Conservation (phyloP, 2,113 vertebrate species). For the Clarias batrachus region DNA sequence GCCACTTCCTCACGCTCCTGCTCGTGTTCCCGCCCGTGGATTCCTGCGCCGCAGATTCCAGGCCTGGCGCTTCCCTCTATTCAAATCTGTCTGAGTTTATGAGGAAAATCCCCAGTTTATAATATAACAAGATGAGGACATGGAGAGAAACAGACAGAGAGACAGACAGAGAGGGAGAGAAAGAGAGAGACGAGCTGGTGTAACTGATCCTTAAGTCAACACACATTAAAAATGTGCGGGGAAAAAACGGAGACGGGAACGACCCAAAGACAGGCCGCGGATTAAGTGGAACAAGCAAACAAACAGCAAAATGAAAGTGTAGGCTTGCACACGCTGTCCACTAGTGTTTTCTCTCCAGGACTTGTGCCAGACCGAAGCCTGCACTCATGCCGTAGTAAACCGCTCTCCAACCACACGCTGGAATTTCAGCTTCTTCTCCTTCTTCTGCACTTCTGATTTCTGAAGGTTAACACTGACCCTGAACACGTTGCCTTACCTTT, state of each 20-base stretch:
- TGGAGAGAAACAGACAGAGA: neutral
- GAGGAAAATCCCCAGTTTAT: slow-evolving; percentile 64
- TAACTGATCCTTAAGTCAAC: slow-evolving; percentile 36
- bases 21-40: slow-evolving; percentile 67
- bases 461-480: neutral
- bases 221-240: neutral
- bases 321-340: neutral
- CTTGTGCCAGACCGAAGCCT: slow-evolving; percentile 17
- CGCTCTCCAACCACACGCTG: slow-evolving; percentile 23
- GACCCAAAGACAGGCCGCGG: slow-evolving; percentile 15
- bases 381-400: slow-evolving; percentile 20
- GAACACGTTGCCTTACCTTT: neutral
- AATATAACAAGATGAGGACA: slow-evolving; percentile 53
- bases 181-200: neutral
- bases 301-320: slow-evolving; percentile 15
- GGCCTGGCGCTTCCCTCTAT: slow-evolving; percentile 54
- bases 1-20: slow-evolving; percentile 75
- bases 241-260: neutral
- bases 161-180: neutral
- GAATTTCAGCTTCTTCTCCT: neutral
- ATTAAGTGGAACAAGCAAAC: slow-evolving; percentile 34
- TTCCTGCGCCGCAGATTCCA: slow-evolving; percentile 2
- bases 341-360: slow-evolving; percentile 23
- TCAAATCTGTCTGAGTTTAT: slow-evolving; percentile 67
- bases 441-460: neutral